A percentile compares a stretch with the other conserved stretches of the same genome.
Evolutionary conservation across 2,113 vertebrate genomes (phyloP).

Genomic region (Benitochromis conjunctus): DNA sequence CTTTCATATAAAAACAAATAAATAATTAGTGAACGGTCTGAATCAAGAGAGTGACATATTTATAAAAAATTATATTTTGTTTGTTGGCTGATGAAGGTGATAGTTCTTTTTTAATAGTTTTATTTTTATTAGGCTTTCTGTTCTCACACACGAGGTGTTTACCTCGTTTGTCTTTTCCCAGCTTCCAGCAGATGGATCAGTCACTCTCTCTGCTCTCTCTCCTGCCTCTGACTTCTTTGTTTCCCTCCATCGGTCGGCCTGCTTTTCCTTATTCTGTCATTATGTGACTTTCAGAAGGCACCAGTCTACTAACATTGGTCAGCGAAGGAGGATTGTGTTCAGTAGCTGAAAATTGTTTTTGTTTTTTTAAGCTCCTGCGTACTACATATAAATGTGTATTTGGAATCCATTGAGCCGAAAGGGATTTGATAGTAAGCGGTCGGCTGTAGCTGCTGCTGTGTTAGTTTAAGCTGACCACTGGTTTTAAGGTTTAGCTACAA

Average conservation of each 20-base stretch:
- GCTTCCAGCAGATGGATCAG: neutral
- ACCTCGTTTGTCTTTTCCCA: neutral
- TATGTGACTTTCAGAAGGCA: neutral
- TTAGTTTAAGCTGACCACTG: neutral
- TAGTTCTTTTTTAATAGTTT: neutral
- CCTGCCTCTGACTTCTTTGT: neutral
- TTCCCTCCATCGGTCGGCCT: neutral
- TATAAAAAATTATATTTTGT: neutral
- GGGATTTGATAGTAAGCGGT: neutral
- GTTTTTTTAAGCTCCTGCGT: neutral
- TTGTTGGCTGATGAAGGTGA: neutral
- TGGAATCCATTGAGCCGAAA: neutral
- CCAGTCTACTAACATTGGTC: neutral
- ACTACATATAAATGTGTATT: neutral
- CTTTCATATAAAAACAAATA: neutral
- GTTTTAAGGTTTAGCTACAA: neutral
- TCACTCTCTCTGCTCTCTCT: conserved; percentile 8
- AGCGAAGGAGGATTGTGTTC: neutral
- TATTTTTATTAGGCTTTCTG: neutral
- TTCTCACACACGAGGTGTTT: neutral
- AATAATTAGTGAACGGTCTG: neutral
- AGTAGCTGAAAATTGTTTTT: neutral
- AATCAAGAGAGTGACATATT: neutral
- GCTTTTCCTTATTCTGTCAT: neutral
- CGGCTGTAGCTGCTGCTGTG: neutral